Base-by-base conservation (phyloP, 2,113 vertebrate genomes). In the Tyrannus savana region DNA sequence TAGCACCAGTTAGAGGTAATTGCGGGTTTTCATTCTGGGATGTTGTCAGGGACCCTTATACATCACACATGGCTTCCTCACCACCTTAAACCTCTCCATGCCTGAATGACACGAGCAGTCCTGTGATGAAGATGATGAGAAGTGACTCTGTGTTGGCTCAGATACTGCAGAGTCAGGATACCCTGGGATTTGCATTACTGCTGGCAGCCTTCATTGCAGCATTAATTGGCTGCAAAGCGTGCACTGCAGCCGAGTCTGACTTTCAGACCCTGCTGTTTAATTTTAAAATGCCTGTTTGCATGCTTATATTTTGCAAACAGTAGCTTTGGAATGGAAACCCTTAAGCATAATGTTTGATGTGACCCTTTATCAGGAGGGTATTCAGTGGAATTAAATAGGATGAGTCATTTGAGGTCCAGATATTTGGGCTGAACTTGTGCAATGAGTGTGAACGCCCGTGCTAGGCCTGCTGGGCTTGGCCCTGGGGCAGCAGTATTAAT, bases 21-120 rank as follows among this genome's bases (percentile, higher is more conserved):
- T 64, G 17, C 14, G 19, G 12, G 52, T 64, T n/a, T 22, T 41
- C 3, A 0, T 44, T 50, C 33, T 60, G 5, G 30, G 75, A 7
- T 42, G 41, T 41, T 85, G 24, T 47, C 39, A 24, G 33, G 58
- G n/a, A 10, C 14, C 2, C 4, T 30, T n/a, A 10, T 6, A 13
- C 5, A 2, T 28, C 53, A 24, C 23, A 3, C 3, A 0, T 0
- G 0, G 31, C 27, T 80, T 88, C 71, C 30, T 71, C 0, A 0
- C 55, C 1, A 9, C 37, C 37, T 64, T 71, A n/a, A 69, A 58
- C 60, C 46, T 87, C 46, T 24, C 31, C 11, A 9, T 16, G 37
- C n/a, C 22, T 9, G 17, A 14, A 1, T 6, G 64, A 46, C 39
- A 23, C 0, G 0, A 62, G 84, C 53, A 46, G 19, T 67, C 19